These are phyloP conservation scores for Monopterus albus DNA, from an alignment of 2,113 vertebrate genomes.

Conservation along the genomic window DNA sequence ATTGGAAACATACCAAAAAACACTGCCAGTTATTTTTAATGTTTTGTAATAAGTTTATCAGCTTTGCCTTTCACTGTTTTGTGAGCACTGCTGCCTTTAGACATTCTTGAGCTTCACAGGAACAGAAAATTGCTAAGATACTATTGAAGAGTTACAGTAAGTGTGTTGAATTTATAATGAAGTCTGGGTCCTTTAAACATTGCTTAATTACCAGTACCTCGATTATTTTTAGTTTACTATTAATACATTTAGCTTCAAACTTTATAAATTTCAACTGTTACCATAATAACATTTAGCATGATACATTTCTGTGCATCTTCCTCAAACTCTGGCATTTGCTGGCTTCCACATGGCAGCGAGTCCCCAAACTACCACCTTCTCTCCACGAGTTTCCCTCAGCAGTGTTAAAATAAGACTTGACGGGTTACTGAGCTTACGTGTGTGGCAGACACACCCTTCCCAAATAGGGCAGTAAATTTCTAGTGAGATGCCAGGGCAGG, in stretches of 20 bases:
- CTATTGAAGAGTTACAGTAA: neutral
- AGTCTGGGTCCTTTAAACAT: neutral
- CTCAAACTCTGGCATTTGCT: neutral
- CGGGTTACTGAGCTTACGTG: slow-evolving; percentile 51
- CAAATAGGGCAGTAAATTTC: slow-evolving; percentile 81
- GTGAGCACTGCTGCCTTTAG: too few relatives aligned
- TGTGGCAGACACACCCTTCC: slow-evolving; percentile 68
- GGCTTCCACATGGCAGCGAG: neutral
- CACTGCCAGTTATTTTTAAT: slow-evolving; percentile 7
- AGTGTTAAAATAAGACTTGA: slow-evolving; percentile 12
- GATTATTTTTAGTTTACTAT: neutral
- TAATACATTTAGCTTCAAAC: too few relatives aligned
- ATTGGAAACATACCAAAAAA: neutral
- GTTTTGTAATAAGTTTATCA: too few relatives aligned
- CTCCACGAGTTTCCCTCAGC: neutral
- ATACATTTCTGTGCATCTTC: neutral
- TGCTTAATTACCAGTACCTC: neutral
- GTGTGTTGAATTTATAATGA: neutral
- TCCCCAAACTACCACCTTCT: neutral
- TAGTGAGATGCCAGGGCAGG: slow-evolving; percentile 67
- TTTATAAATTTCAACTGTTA: neutral
- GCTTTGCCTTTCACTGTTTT: too few relatives aligned
- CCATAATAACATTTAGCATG: neutral
- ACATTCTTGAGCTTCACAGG: slow-evolving; percentile 10
- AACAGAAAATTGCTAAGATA: slow-evolving; percentile 7